A percentile compares a stretch with the other conserved stretches of the same genome.
phyloP scores from a whole-genome alignment of 2,113 vertebrate species.

The Argyrosomus japonicus region DNA sequence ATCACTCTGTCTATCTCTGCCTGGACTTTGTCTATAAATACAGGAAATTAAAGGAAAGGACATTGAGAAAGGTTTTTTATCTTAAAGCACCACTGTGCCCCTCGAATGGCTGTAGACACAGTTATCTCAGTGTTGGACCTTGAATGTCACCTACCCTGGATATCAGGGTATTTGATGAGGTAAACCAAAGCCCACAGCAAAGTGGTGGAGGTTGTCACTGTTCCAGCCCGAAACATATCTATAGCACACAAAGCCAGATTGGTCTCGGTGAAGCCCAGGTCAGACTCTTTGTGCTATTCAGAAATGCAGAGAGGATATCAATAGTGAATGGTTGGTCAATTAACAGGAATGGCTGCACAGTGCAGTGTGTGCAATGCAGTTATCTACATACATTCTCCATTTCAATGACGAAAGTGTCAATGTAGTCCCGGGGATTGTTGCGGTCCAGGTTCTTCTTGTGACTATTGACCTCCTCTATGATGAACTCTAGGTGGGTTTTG shows the following conservation, averaged over 20 bases:
- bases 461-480: too few relatives aligned
- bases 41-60: background rate
- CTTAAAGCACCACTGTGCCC: background rate
- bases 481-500: too few relatives aligned
- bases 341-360: rapidly evolving
- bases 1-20: too few relatives aligned
- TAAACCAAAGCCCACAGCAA: constrained; percentile 89
- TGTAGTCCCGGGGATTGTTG: constrained; percentile 84
- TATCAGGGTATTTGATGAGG: constrained; percentile 84
- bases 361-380: background rate
- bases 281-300: constrained; percentile 38
- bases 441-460: too few relatives aligned
- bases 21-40: constrained; percentile 73
- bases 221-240: constrained; percentile 91
- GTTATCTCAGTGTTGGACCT: background rate
- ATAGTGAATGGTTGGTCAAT: background rate
- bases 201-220: constrained; percentile 89
- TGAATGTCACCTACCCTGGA: constrained; percentile 84
- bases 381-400: constrained; percentile 80
- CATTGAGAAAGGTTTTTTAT: too few relatives aligned
- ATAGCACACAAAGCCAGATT: constrained; percentile 85
- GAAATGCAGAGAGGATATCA: background rate
- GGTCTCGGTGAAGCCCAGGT: constrained; percentile 80
- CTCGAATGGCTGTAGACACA: background rate
- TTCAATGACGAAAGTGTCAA: constrained; percentile 86